Evolutionary conservation across 2,797 vertebrate genomes (phyloP), one percentile per base, ranked within the genome.

Genomic region (Rhadinocentrus ornatus): DNA sequence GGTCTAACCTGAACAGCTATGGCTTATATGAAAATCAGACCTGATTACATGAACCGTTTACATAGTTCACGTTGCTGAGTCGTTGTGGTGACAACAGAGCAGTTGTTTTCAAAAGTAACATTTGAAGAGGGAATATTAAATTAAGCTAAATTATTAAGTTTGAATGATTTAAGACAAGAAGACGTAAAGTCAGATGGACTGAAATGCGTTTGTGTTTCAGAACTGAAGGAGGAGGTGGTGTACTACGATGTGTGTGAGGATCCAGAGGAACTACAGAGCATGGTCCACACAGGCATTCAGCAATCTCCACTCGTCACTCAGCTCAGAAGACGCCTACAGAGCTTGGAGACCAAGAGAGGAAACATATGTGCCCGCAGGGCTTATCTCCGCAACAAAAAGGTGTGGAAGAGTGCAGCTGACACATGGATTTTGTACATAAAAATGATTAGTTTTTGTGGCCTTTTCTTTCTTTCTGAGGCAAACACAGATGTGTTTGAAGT

Each of bases 231-330:
- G 75, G 96, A 99, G 93, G 97, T 99, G 81, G 93, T 98, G 80
- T 98, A 98, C 85, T 97, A 97, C 0, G 96, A 98, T 67, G 94
- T 97, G 1, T 98, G 96, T 83, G 96, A 98, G 90, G 96, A 95
- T 69, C 94, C 93, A 0, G 95, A 97, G 87, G 96, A 98, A 82
- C 94, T 99, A 69, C 88, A 92, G 80, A 94, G 89, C 65, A 31
- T 93, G 71, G 83, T 92, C 52, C 84, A 85, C 48, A 76, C 55
- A 0, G 84, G 88, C 73, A 58, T 86, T 37, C 86, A 90, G 0
- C 84, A 87, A 18, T 31, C 78, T 44, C 66, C 86, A 1, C 89
- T 92, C 57, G 77, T 94, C 85, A 71, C 44, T 11, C 72, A 87
- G 32, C 94, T 98, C 74, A 88, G 77, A 55, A 92, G 73, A 89